phyloP scores from a whole-genome alignment of 2,888 invertebrate genomes.

The Beris chalybata region DNA sequence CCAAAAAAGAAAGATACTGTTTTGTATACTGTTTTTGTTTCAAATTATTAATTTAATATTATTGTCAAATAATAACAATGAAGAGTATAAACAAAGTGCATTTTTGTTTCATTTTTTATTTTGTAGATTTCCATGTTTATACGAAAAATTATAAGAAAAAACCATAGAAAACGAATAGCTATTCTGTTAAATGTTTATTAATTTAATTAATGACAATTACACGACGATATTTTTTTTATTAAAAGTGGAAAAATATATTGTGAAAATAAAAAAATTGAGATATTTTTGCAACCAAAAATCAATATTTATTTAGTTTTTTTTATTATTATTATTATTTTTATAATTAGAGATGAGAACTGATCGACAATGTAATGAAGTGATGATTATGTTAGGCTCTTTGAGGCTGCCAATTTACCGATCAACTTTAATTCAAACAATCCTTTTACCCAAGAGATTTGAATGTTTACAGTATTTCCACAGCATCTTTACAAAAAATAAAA shows the following conservation, averaged over 20 bases:
- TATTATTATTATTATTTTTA: background rate
- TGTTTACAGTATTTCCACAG: too few relatives aligned
- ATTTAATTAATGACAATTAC: conserved; percentile 21
- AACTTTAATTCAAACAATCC: too few relatives aligned
- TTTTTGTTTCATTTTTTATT: conserved; percentile 8
- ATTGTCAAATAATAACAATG: conserved; percentile 6
- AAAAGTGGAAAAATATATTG: conserved; percentile 14
- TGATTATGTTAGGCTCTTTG: conserved; percentile 12
- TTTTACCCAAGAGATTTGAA: too few relatives aligned
- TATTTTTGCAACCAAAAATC: background rate
- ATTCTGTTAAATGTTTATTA: conserved; percentile 20
- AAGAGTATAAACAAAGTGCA: conserved; percentile 11
- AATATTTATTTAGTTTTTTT: conserved; percentile 9
- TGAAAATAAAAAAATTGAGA: conserved; percentile 27
- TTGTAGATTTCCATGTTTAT: background rate
- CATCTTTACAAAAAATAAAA: too few relatives aligned
- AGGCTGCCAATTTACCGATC: background rate
- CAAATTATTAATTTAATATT: background rate
- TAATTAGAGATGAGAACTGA: background rate
- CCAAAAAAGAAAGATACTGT: background rate
- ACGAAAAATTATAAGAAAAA: conserved; percentile 16
- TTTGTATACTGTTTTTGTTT: background rate
- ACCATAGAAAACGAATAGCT: conserved; percentile 2
- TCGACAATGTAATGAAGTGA: conserved; percentile 7
- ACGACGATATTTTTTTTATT: conserved; percentile 12